Percentiles rank a stretch among this genome's conserved stretches.
These are phyloP conservation scores for Bellardia bayeri DNA, from an alignment of 2,888 invertebrate species.

Conservation along the genomic window DNA sequence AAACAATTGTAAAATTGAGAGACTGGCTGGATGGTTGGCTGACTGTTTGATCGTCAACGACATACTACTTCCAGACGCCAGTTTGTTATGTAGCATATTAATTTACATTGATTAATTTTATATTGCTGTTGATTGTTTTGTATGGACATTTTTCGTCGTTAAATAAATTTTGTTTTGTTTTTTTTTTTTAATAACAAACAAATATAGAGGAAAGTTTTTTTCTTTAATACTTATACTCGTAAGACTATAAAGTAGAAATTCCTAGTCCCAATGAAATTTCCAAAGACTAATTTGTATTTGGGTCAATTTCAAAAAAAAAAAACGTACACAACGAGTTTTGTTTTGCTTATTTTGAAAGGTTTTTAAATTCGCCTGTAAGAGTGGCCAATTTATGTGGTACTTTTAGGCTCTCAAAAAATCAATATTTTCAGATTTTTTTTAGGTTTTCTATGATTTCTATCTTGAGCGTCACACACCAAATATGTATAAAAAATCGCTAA, in stretches of 20 bases:
- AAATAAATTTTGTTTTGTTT: slow-evolving; percentile 20
- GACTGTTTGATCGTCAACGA: neutral
- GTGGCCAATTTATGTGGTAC: no score
- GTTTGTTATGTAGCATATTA: slow-evolving; percentile 43
- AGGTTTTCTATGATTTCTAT: no score
- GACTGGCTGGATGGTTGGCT: neutral
- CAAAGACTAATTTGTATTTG: no score
- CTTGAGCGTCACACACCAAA: no score
- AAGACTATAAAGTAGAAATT: neutral
- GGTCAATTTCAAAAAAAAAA: no score
- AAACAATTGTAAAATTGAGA: slow-evolving; percentile 20
- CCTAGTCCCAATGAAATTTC: neutral
- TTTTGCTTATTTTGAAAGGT: no score
- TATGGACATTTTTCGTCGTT: slow-evolving; percentile 43
- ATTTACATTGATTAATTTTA: slow-evolving; percentile 64
- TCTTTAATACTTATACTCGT: no score
- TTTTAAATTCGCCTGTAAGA: no score
- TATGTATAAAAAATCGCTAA: no score
- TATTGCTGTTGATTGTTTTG: slow-evolving; percentile 70
- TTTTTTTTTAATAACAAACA: slow-evolving; percentile 2
- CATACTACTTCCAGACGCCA: slow-evolving; percentile 31
- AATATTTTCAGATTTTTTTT: no score
- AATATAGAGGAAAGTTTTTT: slow-evolving; percentile 11
- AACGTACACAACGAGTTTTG: no score
- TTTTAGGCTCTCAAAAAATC: no score